These are phyloP conservation scores for Triops longicaudatus DNA, from an alignment of 1,140 invertebrate genomes.

Conservation along the genomic window DNA sequence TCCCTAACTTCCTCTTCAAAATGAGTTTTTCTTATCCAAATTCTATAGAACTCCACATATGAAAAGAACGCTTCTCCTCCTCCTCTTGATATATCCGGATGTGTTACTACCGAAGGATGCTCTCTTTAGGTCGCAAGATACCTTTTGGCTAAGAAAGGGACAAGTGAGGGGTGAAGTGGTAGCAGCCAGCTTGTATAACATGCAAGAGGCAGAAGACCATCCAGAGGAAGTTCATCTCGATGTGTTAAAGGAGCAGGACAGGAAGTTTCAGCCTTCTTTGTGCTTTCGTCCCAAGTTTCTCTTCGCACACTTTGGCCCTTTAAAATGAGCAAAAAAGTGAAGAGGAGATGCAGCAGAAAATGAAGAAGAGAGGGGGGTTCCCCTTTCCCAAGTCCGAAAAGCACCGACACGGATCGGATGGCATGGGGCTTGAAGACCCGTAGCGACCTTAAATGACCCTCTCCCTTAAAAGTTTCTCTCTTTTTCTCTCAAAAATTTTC, in stretches of 20 bases:
- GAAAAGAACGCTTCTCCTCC: neutral
- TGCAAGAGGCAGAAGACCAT: neutral
- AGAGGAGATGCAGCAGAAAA: neutral
- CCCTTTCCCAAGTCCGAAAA: neutral
- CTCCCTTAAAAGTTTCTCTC: neutral
- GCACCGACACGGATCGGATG: neutral
- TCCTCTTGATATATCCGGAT: neutral
- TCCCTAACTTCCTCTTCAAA: neutral
- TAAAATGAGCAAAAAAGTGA: neutral
- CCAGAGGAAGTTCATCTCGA: neutral
- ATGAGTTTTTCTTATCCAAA: neutral
- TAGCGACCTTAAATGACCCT: neutral
- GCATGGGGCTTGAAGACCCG: neutral
- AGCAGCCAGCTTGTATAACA: neutral
- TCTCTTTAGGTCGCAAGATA: neutral
- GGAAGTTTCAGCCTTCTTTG: conserved; percentile 9
- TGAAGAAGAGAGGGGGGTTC: neutral
- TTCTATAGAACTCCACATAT: neutral
- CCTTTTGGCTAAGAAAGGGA: neutral
- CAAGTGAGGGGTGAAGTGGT: neutral
- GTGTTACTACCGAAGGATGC: neutral
- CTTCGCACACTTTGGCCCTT: neutral
- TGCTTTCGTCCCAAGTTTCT: neutral
- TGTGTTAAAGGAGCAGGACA: neutral
- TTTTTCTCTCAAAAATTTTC: neutral